A percentile compares a stretch with the other conserved stretches of the same genome.
These are phyloP conservation scores for Meloidogyne exigua DNA, from an alignment of 1,140 invertebrate genomes.

Conservation along the genomic window DNA sequence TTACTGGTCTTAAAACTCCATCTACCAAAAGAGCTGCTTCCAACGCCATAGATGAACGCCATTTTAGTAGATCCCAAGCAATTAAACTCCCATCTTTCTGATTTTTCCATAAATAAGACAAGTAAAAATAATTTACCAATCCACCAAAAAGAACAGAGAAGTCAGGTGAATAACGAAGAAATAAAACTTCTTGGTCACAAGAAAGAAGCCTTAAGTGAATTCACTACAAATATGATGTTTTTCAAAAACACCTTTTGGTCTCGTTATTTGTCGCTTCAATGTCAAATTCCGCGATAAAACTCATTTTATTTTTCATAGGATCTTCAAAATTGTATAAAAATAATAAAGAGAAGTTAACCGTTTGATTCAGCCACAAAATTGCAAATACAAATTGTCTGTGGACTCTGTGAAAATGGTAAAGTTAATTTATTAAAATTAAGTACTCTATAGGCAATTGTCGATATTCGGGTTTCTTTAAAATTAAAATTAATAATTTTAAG, in stretches of 20 bases:
- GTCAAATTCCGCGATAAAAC: constrained; percentile 20
- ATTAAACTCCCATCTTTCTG: constrained; percentile 23
- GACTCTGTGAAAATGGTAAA: not conserved
- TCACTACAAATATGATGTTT: not conserved
- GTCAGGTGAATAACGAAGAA: constrained; percentile 14
- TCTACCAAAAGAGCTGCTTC: not conserved
- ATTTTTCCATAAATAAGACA: not conserved
- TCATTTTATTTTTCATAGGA: constrained; percentile 8
- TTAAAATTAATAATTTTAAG: not conserved
- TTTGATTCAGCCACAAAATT: not conserved
- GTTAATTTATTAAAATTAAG: not conserved
- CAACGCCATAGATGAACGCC: not conserved
- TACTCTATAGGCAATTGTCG: not conserved
- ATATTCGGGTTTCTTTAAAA: not conserved
- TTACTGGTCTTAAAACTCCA: not conserved
- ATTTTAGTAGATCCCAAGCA: constrained; percentile 12
- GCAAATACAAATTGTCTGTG: not conserved
- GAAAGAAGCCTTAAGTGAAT: not conserved
- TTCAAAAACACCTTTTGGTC: not conserved
- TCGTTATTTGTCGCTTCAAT: not conserved
- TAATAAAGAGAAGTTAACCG: not conserved
- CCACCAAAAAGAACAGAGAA: constrained; percentile 9
- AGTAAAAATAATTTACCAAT: constrained; percentile 12
- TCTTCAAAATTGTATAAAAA: constrained; percentile 6
- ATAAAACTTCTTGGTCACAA: constrained; percentile 15